Evolutionary conservation across 2,113 vertebrate genomes (phyloP), one percentile per base, ranked within the genome.

Genomic region (Salminus brasiliensis): DNA sequence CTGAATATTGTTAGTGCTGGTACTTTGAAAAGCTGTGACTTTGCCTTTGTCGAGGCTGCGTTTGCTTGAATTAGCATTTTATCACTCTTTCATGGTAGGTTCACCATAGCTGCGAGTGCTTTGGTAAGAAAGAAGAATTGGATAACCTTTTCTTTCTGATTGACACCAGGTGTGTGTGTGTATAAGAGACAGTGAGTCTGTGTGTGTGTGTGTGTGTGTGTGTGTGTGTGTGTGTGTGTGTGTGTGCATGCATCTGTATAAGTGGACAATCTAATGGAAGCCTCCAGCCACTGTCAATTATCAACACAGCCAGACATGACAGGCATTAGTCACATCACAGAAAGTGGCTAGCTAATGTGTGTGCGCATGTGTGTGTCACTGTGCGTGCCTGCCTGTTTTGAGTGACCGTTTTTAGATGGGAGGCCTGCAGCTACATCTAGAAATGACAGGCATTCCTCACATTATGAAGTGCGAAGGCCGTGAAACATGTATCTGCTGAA

Each of bases 251-350:
- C 30, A 15, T 41, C 45, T 39, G 34, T 45, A 23, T 77, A 47
- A 18, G 27, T 71, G 67, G 27, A 23, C 36, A 7, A 11, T 45
- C 63, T 32, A 30, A 57, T 52, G 32, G 29, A 29, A 34, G 32
- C 52, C 52, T 25, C 21, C 16, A n/a, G 53, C 8, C 66, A 34
- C 55, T 69, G 76, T 69, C 53, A 60, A 47, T 60, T 70, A 49
- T 21, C 57, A 16, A n/a, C 36, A 76, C 12, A 32, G 15, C 29
- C 23, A 39, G 16, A 25, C 49, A 66, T 55, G 75, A 57, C 63
- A 77, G 63, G 25, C 13, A 30, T 57, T 60, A 29, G 59, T 62
- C 59, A 62, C 29, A 30, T 62, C 27, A 62, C 59, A 62, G 59
- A 32, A 25, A 62, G 27, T 1, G 59, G 59, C 5, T 32, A 5